phyloP scores from a whole-genome alignment of 2,113 vertebrate genomes.

The Euleptes europaea region DNA sequence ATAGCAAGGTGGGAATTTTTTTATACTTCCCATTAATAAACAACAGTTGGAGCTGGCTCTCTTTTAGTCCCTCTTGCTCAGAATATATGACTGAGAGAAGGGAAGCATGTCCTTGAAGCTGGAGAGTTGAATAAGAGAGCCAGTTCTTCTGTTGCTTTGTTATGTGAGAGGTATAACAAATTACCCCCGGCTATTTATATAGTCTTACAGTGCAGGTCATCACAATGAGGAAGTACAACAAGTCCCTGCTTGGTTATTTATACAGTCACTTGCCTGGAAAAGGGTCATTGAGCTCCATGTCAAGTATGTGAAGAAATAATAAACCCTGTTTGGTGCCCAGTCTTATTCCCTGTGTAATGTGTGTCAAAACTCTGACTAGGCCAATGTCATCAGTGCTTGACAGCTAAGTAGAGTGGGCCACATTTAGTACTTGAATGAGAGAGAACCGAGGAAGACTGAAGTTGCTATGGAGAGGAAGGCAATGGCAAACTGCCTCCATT shows the following conservation, averaged over 20 bases:
- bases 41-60: not conserved
- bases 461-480: too few species aligned
- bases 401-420: too few species aligned
- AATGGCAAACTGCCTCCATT: too few species aligned
- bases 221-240: not conserved
- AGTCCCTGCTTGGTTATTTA: not conserved
- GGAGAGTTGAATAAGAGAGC: not conserved
- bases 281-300: not conserved
- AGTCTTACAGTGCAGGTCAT: too few species aligned
- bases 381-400: too few species aligned
- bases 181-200: not conserved
- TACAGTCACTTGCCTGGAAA: not conserved
- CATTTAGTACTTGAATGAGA: too few species aligned
- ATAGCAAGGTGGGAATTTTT: not conserved
- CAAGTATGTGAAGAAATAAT: not conserved
- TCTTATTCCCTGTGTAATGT: not conserved
- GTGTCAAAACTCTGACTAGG: not conserved
- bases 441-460: too few species aligned
- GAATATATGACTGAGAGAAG: too few species aligned
- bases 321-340: not conserved
- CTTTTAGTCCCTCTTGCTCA: too few species aligned
- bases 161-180: not conserved
- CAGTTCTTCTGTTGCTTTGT: not conserved
- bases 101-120: too few species aligned
- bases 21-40: not conserved